Conservation (phyloP, 1,140 invertebrate genomes). For the Trichogramma pretiosum region DNA sequence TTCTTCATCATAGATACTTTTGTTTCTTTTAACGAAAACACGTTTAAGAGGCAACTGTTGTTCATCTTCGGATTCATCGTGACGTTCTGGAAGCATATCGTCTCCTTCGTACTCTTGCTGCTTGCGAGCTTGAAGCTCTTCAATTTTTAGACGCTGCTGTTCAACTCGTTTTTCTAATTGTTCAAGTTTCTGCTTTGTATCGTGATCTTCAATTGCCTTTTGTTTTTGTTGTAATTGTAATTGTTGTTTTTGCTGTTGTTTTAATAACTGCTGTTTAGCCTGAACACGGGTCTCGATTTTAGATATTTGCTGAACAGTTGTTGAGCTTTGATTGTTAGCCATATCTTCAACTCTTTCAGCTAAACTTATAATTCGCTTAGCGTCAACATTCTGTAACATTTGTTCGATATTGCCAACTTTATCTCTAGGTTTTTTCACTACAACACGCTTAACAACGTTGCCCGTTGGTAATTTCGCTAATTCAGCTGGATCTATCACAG, state of each 20-base stretch:
- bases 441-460: slow-evolving; percentile 43
- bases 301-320: neutral
- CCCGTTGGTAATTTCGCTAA: slow-evolving; percentile 40
- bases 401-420: slow-evolving; percentile 30
- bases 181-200: slow-evolving; percentile 39
- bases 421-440: slow-evolving; percentile 38
- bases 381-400: slow-evolving; percentile 27
- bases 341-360: slow-evolving; percentile 10
- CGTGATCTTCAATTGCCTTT: slow-evolving; percentile 27
- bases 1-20: slow-evolving; percentile 43
- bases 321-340: neutral
- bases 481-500: slow-evolving; percentile 40
- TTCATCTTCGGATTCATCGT: slow-evolving; percentile 43
- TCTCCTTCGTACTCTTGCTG: slow-evolving; percentile 40
- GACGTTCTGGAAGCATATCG: slow-evolving; percentile 40
- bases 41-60: slow-evolving; percentile 41
- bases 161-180: slow-evolving; percentile 38
- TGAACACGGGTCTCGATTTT: neutral
- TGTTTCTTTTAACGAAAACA: slow-evolving; percentile 43
- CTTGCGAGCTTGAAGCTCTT: slow-evolving; percentile 38
- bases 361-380: slow-evolving; percentile 9
- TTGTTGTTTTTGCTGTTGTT: slow-evolving; percentile 7
- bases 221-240: neutral
- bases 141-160: slow-evolving; percentile 41
- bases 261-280: neutral